phyloP scores from a whole-genome alignment of 2,888 invertebrate genomes.

The Cheilosia urbana region DNA sequence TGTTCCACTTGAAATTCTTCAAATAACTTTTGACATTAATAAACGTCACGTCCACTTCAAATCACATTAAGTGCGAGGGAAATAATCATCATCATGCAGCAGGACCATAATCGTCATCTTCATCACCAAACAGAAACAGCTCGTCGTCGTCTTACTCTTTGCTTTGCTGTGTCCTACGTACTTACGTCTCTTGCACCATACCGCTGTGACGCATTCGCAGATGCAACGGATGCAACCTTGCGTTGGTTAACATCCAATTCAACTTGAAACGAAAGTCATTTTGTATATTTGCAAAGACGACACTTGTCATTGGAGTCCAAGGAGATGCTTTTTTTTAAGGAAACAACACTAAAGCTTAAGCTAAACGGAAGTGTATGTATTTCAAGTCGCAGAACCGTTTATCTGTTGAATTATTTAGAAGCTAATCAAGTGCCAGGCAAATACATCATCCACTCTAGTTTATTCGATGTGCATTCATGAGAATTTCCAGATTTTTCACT shows the following conservation, averaged over 20 bases:
- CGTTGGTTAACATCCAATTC: slow-evolving; percentile 36
- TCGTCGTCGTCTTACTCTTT: slow-evolving; percentile 22
- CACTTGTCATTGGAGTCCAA: slow-evolving; percentile 16
- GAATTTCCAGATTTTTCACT: slow-evolving; percentile 40
- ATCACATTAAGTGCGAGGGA: slow-evolving; percentile 33
- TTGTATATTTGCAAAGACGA: slow-evolving; percentile 23
- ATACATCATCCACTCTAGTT: slow-evolving; percentile 36
- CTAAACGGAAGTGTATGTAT: slow-evolving; percentile 61
- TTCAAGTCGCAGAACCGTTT: slow-evolving; percentile 51
- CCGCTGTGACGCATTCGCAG: not conserved
- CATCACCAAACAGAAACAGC: not conserved
- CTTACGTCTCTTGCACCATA: not conserved
- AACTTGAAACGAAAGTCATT: slow-evolving; percentile 40
- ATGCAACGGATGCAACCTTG: slow-evolving; percentile 59
- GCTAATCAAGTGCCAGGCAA: slow-evolving; percentile 70
- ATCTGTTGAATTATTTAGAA: slow-evolving; percentile 72
- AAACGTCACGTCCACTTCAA: slow-evolving; percentile 72
- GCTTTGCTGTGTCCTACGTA: not conserved
- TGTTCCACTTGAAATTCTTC: slow-evolving; percentile 66
- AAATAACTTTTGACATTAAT: slow-evolving; percentile 70
- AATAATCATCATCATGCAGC: slow-evolving; percentile 26
- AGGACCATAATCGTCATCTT: not conserved
- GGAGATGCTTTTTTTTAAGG: slow-evolving; percentile 25
- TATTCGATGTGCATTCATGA: slow-evolving; percentile 41
- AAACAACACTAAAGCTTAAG: slow-evolving; percentile 4